phyloP scores from a whole-genome alignment of 1,140 invertebrate species.

The Meloidogyne hapla region DNA sequence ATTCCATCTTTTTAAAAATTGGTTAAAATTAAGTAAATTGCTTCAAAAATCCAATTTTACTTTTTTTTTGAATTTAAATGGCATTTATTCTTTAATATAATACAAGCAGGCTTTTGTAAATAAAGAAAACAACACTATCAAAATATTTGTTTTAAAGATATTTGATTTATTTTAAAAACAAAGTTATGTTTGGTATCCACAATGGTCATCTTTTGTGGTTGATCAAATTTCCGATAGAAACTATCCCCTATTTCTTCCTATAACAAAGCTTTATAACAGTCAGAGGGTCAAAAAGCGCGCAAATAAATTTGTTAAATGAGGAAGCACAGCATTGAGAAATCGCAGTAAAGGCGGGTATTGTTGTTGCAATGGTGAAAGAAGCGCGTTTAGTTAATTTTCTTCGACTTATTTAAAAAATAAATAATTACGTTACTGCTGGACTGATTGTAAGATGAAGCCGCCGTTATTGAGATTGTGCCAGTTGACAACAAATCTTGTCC shows the following conservation, averaged over 20 bases:
- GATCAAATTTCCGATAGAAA: slow-evolving; percentile 2
- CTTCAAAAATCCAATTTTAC: neutral
- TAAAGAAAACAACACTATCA: neutral
- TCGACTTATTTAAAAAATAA: neutral
- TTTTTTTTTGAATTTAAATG: neutral
- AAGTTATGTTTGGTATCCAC: neutral
- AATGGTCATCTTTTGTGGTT: neutral
- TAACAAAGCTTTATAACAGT: neutral
- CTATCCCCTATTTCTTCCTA: neutral
- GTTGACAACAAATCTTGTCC: neutral
- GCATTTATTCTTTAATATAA: neutral
- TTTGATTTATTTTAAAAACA: neutral
- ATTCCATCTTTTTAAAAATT: neutral
- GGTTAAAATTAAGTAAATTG: neutral
- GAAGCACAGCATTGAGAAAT: neutral
- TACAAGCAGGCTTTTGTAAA: neutral
- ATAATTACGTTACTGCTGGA: neutral
- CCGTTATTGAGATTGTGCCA: neutral
- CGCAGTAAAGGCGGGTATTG: neutral
- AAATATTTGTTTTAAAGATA: neutral
- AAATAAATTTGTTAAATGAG: slow-evolving; percentile 1
- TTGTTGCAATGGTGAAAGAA: neutral
- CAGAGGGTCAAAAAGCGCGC: neutral
- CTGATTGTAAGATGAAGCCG: neutral
- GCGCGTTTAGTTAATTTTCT: neutral